Conservation (phyloP, 2,888 invertebrate genomes). For the Cetonia aurata region DNA sequence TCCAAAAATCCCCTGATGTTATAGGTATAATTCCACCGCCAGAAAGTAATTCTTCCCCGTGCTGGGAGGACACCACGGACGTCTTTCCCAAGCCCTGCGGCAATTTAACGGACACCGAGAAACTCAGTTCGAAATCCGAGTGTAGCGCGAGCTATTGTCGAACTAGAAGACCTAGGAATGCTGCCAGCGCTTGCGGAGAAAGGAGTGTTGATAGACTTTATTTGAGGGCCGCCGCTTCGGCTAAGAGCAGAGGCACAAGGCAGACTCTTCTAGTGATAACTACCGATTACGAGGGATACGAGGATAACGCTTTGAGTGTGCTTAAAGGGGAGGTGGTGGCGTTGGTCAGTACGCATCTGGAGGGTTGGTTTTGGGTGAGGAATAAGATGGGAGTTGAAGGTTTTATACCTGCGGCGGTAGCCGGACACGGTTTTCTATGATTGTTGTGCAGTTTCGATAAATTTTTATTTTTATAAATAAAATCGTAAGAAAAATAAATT, state of each 20-base stretch:
- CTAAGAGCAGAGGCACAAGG: constrained; percentile 67
- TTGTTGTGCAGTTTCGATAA: constrained; percentile 12
- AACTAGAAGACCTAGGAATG: constrained; percentile 59
- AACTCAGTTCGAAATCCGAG: constrained; percentile 75
- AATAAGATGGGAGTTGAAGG: constrained; percentile 79
- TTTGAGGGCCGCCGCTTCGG: constrained; percentile 72
- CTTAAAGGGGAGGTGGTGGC: constrained; percentile 82
- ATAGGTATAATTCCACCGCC: constrained; percentile 66
- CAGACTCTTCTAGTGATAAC: constrained; percentile 80
- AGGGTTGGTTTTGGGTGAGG: constrained; percentile 83
- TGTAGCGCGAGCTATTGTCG: constrained; percentile 72
- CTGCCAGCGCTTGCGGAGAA: constrained; percentile 72
- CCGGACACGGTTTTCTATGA: constrained; percentile 83
- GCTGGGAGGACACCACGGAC: constrained; percentile 87
- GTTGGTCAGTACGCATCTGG: constrained; percentile 70
- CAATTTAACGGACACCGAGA: constrained; percentile 85
- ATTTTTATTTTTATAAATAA: too few relatives aligned
- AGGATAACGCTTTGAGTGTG: constrained; percentile 73
- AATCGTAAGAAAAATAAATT: too few relatives aligned
- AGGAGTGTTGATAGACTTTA: constrained; percentile 80
- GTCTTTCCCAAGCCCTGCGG: constrained; percentile 85
- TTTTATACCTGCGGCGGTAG: constrained; percentile 82
- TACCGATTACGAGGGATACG: constrained; percentile 74
- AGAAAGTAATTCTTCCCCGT: constrained; percentile 73
- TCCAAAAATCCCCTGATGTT: constrained; percentile 25